Base-by-base conservation (phyloP, 2,888 invertebrate species). In the Habrosyne pyritoides region DNA sequence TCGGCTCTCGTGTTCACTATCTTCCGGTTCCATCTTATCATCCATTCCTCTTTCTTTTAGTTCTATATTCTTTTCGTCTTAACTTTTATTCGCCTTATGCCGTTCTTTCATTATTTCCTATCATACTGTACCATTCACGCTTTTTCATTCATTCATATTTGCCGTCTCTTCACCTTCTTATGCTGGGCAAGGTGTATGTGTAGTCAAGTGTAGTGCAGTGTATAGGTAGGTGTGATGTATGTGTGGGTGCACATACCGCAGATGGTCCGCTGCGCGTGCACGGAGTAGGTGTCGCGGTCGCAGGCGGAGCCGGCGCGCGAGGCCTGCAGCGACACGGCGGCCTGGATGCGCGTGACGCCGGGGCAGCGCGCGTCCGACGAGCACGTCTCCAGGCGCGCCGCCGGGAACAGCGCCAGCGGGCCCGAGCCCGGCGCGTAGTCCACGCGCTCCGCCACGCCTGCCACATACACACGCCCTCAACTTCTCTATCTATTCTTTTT, bases 281-380 rank as follows among this genome's bases (percentile, higher is more conserved):
- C 95, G 42, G 97, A 96, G 86, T 98, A 98, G 0, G 98, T 98
- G 82, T 99, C 99, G 4, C 99, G 93, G 85, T 99, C 99, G 92
- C 99, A 99, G 54, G 87, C 98, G 83, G 98, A 97, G 65, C 98
- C 99, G 62, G 98, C 98, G 83, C 99, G 97, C 55, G 96, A 95
- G 12, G 97, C 96, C 57, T 95, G 94, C 66, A 97, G 91, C 21
- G 94, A 94, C 52, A 97, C 91, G n/a, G 93, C 93, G 2, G 94
- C 93, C 66, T 94, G 89, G 64, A 93, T 90, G 86, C 92, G 79
- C 82, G 91, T 98, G 94, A 75, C 96, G 94, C 80, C 96, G 90
- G 73, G 97, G 94, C 75, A 97, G 94, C 91, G 97, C 96, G 58
- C 98, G 98, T 69, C 98, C 91, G 93, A 99, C 95, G 93, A 98